Conservation (phyloP, 1,140 invertebrate genomes). For the Gonioctena quinquepunctata region DNA sequence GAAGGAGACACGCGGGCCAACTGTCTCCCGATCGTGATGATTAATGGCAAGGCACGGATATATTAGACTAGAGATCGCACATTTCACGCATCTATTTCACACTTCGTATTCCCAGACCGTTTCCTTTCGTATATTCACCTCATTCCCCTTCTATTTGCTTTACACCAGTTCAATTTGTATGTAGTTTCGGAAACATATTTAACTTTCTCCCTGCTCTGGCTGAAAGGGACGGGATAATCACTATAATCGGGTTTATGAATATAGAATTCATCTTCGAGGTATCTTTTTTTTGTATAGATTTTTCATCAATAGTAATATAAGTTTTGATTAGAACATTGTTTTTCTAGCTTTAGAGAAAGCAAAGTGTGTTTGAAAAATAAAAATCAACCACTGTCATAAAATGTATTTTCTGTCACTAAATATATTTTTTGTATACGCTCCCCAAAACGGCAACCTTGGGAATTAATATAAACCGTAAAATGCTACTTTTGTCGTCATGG, state of each 20-base stretch:
- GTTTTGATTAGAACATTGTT: too few relatives aligned
- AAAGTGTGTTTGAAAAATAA: too few relatives aligned
- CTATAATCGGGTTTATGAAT: not conserved
- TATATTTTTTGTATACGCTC: too few relatives aligned
- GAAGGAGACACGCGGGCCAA: not conserved
- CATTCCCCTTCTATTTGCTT: conserved; percentile 3
- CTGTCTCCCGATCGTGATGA: conserved; percentile 14
- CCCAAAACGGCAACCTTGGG: too few relatives aligned
- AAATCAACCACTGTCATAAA: too few relatives aligned
- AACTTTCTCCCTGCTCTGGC: not conserved
- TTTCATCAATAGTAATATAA: too few relatives aligned
- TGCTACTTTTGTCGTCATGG: too few relatives aligned
- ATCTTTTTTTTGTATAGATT: too few relatives aligned
- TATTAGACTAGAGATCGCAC: conserved; percentile 15
- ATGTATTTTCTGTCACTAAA: too few relatives aligned
- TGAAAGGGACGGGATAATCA: not conserved
- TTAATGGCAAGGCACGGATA: conserved; percentile 18
- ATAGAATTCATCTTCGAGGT: too few relatives aligned
- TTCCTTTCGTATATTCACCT: conserved; percentile 26
- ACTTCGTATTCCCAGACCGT: conserved; percentile 27
- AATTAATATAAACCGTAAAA: too few relatives aligned
- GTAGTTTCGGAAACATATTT: conserved; percentile 7
- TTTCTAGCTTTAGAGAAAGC: not conserved
- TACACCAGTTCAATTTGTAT: conserved; percentile 10
- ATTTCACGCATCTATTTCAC: conserved; percentile 27